These are phyloP conservation scores for Clytia hemisphaerica DNA, from an alignment of 30 jellyfish, hydroid and myxozoan species.

Conservation along the genomic window DNA sequence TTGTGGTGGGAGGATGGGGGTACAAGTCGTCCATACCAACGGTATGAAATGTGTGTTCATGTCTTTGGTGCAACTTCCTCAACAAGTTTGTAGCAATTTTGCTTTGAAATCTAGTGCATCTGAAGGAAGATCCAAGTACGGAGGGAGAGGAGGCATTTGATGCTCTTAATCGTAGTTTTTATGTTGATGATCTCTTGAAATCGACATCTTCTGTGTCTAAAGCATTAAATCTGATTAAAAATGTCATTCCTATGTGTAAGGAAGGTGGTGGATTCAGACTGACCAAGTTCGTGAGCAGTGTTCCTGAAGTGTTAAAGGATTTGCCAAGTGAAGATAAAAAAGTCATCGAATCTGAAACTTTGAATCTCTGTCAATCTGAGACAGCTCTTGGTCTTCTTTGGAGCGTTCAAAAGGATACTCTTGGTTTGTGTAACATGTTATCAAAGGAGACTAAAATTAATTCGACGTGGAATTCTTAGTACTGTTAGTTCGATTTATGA, in stretches of 20 bases:
- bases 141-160: conserved; percentile 34
- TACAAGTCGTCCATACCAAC: not conserved
- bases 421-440: not conserved
- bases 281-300: conserved; percentile 28
- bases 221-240: conserved; percentile 1
- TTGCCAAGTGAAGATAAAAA: too few relatives aligned
- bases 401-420: not conserved
- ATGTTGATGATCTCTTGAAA: conserved; percentile 18
- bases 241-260: conserved; percentile 18
- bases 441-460: not conserved
- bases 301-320: too few relatives aligned
- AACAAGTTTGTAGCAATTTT: conserved; percentile 28
- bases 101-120: conserved; percentile 24
- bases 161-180: too few relatives aligned
- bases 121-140: conserved; percentile 18
- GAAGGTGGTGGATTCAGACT: conserved; percentile 15
- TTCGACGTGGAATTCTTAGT: conserved; percentile 21
- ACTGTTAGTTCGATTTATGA: conserved; percentile 29
- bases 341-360: not conserved
- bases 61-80: conserved; percentile 37
- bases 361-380: not conserved
- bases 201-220: conserved; percentile 1
- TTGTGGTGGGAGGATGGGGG: conserved; percentile 48
- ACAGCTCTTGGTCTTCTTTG: conserved; percentile 17
- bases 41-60: conserved; percentile 29